phyloP scores from a whole-genome alignment of 2,797 vertebrate species.

The Notolabrus celidotus region DNA sequence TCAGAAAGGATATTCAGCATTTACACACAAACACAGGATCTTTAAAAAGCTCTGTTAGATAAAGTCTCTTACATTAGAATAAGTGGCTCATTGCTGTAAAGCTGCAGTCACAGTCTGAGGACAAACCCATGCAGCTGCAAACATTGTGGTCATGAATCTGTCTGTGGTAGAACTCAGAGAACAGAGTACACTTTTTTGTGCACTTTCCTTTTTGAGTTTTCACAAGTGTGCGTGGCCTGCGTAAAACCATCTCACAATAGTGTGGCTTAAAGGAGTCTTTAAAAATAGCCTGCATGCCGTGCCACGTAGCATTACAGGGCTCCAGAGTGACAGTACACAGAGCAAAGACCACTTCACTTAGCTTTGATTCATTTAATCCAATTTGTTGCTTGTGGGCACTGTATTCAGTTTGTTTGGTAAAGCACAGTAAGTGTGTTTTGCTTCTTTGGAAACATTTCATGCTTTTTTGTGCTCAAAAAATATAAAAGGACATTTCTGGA shows the following conservation, averaged over 20 bases:
- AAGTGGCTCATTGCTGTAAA: not conserved
- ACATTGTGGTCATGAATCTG: constrained; percentile 48
- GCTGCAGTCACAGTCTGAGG: constrained; percentile 13
- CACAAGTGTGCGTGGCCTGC: constrained; percentile 28
- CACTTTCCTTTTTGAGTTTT: constrained; percentile 43
- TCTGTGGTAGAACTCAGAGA: constrained; percentile 50
- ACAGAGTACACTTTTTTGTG: constrained; percentile 31
- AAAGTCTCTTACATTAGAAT: not conserved
- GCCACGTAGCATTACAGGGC: constrained; percentile 60
- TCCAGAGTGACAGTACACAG: constrained; percentile 48
- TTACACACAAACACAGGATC: not conserved
- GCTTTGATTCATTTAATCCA: constrained; percentile 38
- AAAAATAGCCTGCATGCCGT: constrained; percentile 53
- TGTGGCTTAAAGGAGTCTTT: constrained; percentile 47
- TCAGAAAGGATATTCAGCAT: not conserved
- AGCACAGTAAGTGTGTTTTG: not conserved
- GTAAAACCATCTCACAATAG: constrained; percentile 53
- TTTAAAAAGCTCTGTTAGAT: not conserved
- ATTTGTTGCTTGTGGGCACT: constrained; percentile 27
- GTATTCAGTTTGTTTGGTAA: constrained; percentile 24
- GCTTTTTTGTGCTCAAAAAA: not conserved
- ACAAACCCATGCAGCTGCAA: constrained; percentile 49
- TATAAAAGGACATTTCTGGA: not conserved
- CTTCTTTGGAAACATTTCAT: constrained; percentile 9
- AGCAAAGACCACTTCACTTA: constrained; percentile 38